These are phyloP conservation scores for Clepsis dumicolana DNA, from an alignment of 2,888 invertebrate genomes.

Conservation along the genomic window DNA sequence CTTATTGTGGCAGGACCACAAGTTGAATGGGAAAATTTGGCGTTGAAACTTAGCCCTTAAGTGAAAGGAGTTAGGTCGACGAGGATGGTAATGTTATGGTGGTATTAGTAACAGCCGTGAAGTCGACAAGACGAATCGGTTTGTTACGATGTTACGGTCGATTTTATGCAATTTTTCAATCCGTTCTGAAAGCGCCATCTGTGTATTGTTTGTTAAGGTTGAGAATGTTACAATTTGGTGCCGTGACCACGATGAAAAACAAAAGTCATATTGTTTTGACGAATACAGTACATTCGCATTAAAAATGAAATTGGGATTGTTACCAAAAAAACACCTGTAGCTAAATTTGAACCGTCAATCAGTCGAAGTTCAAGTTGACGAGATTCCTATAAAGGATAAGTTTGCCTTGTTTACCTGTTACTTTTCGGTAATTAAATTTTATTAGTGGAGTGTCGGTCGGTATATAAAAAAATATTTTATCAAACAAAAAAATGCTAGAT, in stretches of 20 bases:
- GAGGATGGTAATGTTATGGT: neutral
- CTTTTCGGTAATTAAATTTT: too few relatives aligned
- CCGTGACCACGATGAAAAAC: neutral
- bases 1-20: neutral
- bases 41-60: conserved; percentile 19
- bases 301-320: too few relatives aligned
- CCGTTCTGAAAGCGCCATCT: conserved; percentile 15
- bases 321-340: too few relatives aligned
- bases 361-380: too few relatives aligned
- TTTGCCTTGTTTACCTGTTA: too few relatives aligned
- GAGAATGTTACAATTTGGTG: neutral
- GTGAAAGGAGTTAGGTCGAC: neutral
- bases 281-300: too few relatives aligned
- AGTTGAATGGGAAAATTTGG: neutral
- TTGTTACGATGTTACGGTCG: conserved; percentile 56
- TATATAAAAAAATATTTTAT: too few relatives aligned
- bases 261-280: neutral
- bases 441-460: too few relatives aligned
- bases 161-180: conserved; percentile 56
- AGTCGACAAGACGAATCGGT: conserved; percentile 55
- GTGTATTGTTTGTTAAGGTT: neutral
- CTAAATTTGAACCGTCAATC: too few relatives aligned
- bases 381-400: too few relatives aligned
- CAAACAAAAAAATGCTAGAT: neutral
- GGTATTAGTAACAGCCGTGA: conserved; percentile 47